Evolutionary conservation across 2,113 vertebrate species (phyloP).

Genomic region (Saguinus imperator): DNA sequence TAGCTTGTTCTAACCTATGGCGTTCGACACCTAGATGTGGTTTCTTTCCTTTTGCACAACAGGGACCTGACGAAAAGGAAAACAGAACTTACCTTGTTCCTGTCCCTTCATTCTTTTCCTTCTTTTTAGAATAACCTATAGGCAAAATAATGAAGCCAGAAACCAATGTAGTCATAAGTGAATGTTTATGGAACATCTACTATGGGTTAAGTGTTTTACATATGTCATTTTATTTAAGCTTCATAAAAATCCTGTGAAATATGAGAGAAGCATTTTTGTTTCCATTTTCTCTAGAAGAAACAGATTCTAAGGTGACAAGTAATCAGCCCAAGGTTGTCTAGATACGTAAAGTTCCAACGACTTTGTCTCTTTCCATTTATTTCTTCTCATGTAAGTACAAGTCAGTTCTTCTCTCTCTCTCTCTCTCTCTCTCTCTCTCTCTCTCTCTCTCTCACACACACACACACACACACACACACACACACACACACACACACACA

Average conservation of each 20-base stretch:
- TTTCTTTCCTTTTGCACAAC: not conserved
- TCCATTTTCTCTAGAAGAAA: not conserved
- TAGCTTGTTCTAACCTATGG: not conserved
- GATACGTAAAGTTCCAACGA: not conserved
- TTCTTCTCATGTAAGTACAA: not conserved
- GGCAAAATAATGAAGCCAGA: not conserved
- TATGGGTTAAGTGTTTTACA: not conserved
- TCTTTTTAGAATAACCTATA: not conserved
- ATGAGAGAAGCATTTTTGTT: not conserved
- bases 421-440: not conserved
- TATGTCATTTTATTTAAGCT: not conserved
- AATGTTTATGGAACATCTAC: not conserved
- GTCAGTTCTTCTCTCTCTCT: not conserved
- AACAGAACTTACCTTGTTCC: not conserved
- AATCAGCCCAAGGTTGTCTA: not conserved
- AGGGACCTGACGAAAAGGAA: not conserved
- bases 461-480: not conserved
- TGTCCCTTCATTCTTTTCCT: too few species aligned
- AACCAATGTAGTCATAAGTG: not conserved
- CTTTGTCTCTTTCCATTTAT: not conserved
- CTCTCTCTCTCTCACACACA: too few species aligned
- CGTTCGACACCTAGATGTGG: not conserved
- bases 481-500: not conserved
- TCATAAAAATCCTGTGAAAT: not conserved
- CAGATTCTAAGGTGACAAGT: not conserved